A percentile compares a stretch with the other conserved stretches of the same genome.
phyloP scores from a whole-genome alignment of 1,140 invertebrate genomes.

The Bathynomus jamesi region DNA sequence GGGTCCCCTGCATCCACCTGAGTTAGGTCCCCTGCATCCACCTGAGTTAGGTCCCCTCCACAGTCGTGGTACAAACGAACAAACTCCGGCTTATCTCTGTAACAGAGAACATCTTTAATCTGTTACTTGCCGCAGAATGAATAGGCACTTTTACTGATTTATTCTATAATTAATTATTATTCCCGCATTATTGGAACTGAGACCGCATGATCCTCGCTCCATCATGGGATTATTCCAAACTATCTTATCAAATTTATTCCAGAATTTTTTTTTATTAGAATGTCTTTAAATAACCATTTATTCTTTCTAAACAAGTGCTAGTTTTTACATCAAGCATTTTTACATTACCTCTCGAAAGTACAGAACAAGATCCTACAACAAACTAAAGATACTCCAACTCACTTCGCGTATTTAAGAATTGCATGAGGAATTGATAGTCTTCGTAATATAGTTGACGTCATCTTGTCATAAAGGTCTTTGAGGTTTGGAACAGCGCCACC shows the following conservation, averaged over 20 bases:
- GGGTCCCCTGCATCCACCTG: no score
- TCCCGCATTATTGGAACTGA: neutral
- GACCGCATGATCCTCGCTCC: neutral
- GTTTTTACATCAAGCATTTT: no score
- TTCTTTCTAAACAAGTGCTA: no score
- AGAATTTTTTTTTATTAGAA: neutral
- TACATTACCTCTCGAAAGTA: no score
- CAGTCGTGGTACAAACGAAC: constrained; percentile 22
- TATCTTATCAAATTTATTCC: neutral
- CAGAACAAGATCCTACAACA: neutral
- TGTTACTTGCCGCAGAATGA: neutral
- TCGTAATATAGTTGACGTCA: constrained; percentile 9
- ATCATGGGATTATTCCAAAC: neutral
- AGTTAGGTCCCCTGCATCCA: neutral
- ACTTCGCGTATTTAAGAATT: constrained; percentile 32
- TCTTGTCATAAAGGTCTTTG: constrained; percentile 5
- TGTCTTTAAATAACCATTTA: no score
- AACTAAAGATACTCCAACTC: neutral
- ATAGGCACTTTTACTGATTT: neutral
- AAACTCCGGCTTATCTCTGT: constrained; percentile 27
- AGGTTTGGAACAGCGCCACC: constrained; percentile 23
- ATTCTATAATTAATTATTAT: neutral
- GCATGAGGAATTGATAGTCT: constrained; percentile 29
- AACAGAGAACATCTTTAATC: neutral
- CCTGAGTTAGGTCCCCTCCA: constrained; percentile 19